phyloP scores from a whole-genome alignment of 2,888 invertebrate genomes.

The Linhomoeus sp. region DNA sequence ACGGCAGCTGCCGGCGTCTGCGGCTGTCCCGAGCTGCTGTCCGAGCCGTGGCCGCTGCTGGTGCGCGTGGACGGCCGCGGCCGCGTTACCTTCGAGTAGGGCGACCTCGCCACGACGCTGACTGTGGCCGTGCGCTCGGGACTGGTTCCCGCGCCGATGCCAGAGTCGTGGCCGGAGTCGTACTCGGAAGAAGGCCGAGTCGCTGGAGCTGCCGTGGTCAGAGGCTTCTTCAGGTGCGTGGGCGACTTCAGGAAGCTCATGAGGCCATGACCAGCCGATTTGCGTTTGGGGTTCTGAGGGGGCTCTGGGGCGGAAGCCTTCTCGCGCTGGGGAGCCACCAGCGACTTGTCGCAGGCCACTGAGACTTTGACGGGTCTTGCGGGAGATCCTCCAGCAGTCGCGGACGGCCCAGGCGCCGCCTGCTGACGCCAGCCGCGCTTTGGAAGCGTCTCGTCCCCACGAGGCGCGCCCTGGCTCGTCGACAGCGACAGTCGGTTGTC shows the following conservation, averaged over 20 bases:
- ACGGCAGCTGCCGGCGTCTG: not conserved
- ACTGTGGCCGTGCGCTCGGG: not conserved
- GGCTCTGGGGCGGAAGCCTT: too few species aligned
- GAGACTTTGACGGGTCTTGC: too few species aligned
- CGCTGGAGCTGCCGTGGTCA: not conserved
- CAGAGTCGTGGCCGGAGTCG: slow-evolving; percentile 30
- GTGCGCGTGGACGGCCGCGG: slow-evolving; percentile 28
- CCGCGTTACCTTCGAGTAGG: slow-evolving; percentile 30
- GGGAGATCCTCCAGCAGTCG: too few species aligned
- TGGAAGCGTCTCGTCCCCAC: too few species aligned
- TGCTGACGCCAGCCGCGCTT: too few species aligned
- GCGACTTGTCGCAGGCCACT: too few species aligned
- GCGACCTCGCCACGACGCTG: slow-evolving; percentile 23
- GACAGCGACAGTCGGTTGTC: too few species aligned
- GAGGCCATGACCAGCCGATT: not conserved
- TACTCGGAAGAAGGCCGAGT: slow-evolving; percentile 14
- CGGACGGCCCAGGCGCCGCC: too few species aligned
- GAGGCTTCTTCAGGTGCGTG: not conserved
- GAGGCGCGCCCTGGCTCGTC: too few species aligned
- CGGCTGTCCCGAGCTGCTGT: slow-evolving; percentile 10
- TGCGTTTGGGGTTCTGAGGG: too few species aligned
- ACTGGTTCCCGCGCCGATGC: slow-evolving; percentile 8
- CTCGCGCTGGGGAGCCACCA: too few species aligned
- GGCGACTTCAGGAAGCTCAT: slow-evolving; percentile 6
- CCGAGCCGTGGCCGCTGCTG: slow-evolving; percentile 32